phyloP scores from a whole-genome alignment of 1,140 invertebrate genomes.

The Diorhabda sublineata region DNA sequence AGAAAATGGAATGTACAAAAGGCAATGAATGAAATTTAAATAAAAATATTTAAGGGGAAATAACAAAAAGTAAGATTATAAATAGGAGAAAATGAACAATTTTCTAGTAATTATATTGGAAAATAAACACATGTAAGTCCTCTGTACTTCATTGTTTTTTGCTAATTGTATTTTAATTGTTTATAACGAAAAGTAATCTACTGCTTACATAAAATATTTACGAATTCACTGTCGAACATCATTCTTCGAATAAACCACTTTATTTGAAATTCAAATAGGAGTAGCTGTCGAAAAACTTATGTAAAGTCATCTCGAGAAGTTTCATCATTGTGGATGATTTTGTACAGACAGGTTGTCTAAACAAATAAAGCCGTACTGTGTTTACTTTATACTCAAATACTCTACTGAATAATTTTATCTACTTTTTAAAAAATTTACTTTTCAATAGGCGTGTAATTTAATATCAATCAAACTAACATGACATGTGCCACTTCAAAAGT shows the following conservation, averaged over 20 bases:
- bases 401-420: neutral
- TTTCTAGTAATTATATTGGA: too few relatives aligned
- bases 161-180: too few relatives aligned
- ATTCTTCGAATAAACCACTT: neutral
- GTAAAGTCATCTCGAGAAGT: neutral
- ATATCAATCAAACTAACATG: neutral
- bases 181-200: too few relatives aligned
- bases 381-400: conserved; percentile 1
- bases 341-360: neutral
- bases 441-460: neutral
- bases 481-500: neutral
- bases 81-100: too few relatives aligned
- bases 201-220: too few relatives aligned
- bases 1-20: too few relatives aligned
- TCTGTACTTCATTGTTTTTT: too few relatives aligned
- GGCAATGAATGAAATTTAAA: too few relatives aligned
- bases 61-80: too few relatives aligned
- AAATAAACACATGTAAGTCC: too few relatives aligned
- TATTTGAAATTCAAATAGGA: conserved; percentile 1
- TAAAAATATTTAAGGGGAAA: too few relatives aligned
- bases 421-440: neutral
- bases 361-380: neutral
- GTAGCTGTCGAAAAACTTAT: neutral
- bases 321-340: conserved; percentile 3
- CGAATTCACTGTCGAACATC: too few relatives aligned